Evolutionary conservation across 2,113 vertebrate species (phyloP), one percentile per base, ranked within the genome.

Genomic region (Sebastes fasciatus): DNA sequence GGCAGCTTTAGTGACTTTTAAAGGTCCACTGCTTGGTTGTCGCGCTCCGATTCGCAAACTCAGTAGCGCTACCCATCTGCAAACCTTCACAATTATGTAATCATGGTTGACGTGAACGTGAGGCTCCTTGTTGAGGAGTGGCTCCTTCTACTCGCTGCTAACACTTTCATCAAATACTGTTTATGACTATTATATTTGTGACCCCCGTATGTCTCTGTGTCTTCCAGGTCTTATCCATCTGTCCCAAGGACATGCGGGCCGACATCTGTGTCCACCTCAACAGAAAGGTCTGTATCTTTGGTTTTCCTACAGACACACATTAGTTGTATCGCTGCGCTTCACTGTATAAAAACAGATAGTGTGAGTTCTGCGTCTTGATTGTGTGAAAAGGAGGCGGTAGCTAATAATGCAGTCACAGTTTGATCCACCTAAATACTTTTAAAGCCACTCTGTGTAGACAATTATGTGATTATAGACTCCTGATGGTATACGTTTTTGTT

Each of bases 251-350:
- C 91, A 99, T 99, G 98, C 95, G 98, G 77, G 98, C 98, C 0
- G 98, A 99, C 90, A 99, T 99, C 91, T 99, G 98, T 0, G 98
- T 99, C 75, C 98, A 99, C 83, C 96, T 99, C 68, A 99, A 99
- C 95, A 93, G 98, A 26, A 98, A 99, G 69, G 98, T 92, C 62
- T 0, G 52, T 60, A 0, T 17, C 17, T 67, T 2, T 19, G 55
- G n/a, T 23, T 64, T 60, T 57, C 5, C 46, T 40, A 21, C 5
- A 67, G 49, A n/a, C 52, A 5, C 42, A 2, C 26, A 14, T 43
- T 14, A 19, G 6, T 10, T 48, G 12, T 21, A 14, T n/a, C 16
- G 3, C 45, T 34, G 34, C 4, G 58, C 12, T 21, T 63, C 62
- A 21, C 46, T 16, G 19, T 9, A 23, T 48, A 8, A 14, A 48